Conservation (phyloP, 53 echinoderm and acorn worm species). For the Temnopleurus reevesii region DNA sequence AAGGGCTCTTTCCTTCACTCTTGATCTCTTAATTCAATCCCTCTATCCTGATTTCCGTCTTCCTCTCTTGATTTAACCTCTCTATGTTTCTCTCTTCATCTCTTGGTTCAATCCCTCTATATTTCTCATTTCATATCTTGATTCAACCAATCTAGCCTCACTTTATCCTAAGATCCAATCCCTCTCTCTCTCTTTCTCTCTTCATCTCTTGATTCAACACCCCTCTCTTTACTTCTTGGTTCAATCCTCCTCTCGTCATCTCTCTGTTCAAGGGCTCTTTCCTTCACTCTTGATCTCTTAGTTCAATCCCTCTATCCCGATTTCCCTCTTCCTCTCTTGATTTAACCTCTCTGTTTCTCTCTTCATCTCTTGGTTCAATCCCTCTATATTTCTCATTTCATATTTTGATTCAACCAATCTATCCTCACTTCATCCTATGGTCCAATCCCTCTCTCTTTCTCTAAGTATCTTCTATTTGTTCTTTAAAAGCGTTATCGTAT, state of each 20-base stretch:
- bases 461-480: no score
- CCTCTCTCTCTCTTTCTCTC: not conserved
- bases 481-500: no score
- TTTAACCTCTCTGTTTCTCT: not conserved
- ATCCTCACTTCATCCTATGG: no score
- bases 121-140: not conserved
- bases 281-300: not conserved
- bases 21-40: not conserved
- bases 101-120: not conserved
- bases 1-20: not conserved
- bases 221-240: not conserved
- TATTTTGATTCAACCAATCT: no score
- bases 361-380: not conserved
- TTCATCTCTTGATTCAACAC: not conserved
- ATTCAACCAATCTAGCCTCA: not conserved
- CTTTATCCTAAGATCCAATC: not conserved
- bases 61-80: not conserved
- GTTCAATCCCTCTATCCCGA: not conserved
- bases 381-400: not conserved
- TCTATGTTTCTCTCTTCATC: not conserved
- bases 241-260: not conserved
- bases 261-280: not conserved
- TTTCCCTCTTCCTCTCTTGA: not conserved
- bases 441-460: no score
- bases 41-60: not conserved